Evolutionary conservation across 1,140 invertebrate species (phyloP).

Genomic region (Micrasema minimum): DNA sequence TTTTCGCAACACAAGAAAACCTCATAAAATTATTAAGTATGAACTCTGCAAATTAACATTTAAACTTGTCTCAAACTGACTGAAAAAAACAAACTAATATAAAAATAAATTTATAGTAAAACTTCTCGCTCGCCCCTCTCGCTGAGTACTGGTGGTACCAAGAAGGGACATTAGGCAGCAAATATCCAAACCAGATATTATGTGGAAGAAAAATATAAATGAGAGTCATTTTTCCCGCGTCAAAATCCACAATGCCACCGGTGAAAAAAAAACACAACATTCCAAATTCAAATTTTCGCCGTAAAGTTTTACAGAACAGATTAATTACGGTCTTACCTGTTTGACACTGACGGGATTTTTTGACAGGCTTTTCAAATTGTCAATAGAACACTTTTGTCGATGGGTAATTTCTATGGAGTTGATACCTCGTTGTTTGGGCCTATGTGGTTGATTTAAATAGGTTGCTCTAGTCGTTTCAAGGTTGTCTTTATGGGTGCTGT

Average conservation of each 20-base stretch:
- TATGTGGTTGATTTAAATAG: constrained; percentile 1
- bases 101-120: too few relatives aligned
- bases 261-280: constrained; percentile 47
- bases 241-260: constrained; percentile 53
- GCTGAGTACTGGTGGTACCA: constrained; percentile 44
- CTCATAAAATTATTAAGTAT: too few relatives aligned
- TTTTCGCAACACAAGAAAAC: too few relatives aligned
- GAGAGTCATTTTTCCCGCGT: constrained; percentile 52
- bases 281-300: constrained; percentile 53
- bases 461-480: constrained; percentile 26
- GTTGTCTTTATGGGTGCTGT: not conserved
- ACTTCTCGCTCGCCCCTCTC: too few relatives aligned
- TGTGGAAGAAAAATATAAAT: constrained; percentile 54
- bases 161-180: constrained; percentile 49
- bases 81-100: too few relatives aligned
- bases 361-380: constrained; percentile 24
- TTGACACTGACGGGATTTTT: constrained; percentile 45
- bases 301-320: constrained; percentile 46
- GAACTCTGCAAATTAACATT: too few relatives aligned
- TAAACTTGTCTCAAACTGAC: too few relatives aligned
- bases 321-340: constrained; percentile 51
- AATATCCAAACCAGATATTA: constrained; percentile 53
- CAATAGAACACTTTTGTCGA: constrained; percentile 19
- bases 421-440: constrained; percentile 19
- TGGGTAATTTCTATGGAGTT: constrained; percentile 30